Evolutionary conservation across 2,888 invertebrate genomes (phyloP).

Genomic region (Drosophila fulvimacula): DNA sequence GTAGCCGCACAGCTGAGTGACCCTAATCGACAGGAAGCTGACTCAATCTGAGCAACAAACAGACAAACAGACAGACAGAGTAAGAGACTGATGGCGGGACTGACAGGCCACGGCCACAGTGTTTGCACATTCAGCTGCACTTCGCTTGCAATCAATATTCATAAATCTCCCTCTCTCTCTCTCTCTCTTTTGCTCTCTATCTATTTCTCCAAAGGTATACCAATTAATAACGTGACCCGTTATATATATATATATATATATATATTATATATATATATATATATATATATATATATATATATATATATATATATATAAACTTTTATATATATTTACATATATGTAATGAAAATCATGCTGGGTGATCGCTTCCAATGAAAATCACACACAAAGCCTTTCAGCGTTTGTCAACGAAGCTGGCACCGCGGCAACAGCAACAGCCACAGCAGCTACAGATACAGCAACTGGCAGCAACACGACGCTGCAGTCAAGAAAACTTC

Average conservation of each 20-base stretch:
- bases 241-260: conserved; percentile 52
- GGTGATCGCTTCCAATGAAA: conserved; percentile 80
- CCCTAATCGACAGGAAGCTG: conserved; percentile 80
- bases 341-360: conserved; percentile 67
- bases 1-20: conserved; percentile 68
- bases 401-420: conserved; percentile 73
- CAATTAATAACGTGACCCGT: conserved; percentile 81
- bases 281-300: conserved; percentile 24
- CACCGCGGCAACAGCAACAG: conserved; percentile 49
- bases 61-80: background rate
- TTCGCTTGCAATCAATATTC: conserved; percentile 79
- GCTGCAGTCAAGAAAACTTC: conserved; percentile 74
- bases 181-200: background rate
- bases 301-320: conserved; percentile 6
- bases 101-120: conserved; percentile 46
- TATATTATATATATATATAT: background rate
- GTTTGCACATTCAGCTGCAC: conserved; percentile 57
- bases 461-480: conserved; percentile 65
- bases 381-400: conserved; percentile 80
- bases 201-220: conserved; percentile 65
- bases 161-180: conserved; percentile 58
- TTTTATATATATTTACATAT: conserved; percentile 5
- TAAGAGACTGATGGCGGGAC: background rate
- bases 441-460: conserved; percentile 32
- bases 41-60: conserved; percentile 68